Conservation (phyloP, 2,797 vertebrate genomes). For the Masticophis lateralis region DNA sequence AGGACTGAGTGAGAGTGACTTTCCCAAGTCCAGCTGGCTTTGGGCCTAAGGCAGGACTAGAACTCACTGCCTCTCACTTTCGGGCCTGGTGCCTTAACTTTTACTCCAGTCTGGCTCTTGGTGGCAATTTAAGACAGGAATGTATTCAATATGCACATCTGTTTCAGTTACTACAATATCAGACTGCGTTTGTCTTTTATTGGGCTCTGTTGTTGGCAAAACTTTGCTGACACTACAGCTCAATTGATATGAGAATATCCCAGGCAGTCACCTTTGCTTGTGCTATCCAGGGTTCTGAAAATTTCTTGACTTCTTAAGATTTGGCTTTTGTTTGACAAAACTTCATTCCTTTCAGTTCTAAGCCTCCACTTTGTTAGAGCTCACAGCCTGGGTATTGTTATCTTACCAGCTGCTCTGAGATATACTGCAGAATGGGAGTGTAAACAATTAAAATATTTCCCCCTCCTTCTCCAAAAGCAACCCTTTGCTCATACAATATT, state of each 20-base stretch:
- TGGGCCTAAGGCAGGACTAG: not conserved
- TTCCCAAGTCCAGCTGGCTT: not conserved
- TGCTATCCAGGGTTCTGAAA: not conserved
- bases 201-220: not conserved
- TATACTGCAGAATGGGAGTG: not conserved
- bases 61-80: not conserved
- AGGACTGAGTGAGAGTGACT: not conserved
- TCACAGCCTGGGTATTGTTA: not conserved
- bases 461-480: not conserved
- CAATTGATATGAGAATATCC: not conserved
- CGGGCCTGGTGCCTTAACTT: not conserved
- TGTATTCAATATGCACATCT: not conserved
- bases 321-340: not conserved
- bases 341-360: not conserved
- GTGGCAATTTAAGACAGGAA: not conserved
- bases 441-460: not conserved
- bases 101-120: not conserved
- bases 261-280: not conserved
- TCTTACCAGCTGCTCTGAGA: not conserved
- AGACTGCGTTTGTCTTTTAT: not conserved
- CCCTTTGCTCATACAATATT: not conserved
- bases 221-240: not conserved
- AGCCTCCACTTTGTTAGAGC: not conserved
- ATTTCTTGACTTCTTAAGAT: not conserved
- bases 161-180: not conserved